Base-by-base conservation (phyloP, 2,888 invertebrate species). In the Entomobrya proxima region DNA sequence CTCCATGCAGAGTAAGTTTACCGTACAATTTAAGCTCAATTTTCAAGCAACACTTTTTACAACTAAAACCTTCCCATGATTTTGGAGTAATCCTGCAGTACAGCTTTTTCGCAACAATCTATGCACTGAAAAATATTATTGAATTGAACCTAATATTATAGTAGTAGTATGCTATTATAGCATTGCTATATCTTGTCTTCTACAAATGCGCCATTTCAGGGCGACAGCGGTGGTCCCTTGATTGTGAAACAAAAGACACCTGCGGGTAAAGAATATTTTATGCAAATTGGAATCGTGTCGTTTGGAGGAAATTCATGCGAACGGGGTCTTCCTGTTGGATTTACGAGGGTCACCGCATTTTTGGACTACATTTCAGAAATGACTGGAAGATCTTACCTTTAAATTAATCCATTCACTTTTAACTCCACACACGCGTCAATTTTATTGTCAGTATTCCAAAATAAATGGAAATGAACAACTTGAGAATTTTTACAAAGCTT, bases 261-360 rank as follows among this genome's bases (percentile, higher is more conserved):
- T 7, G n/a, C 67, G 13, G 88, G 88, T 0, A 76, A 82, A 32
- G 86, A 88, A 4, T 90, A 82, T 50, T 89, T 88, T 50, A 85
- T 89, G 84, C 90, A 90, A 85, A 78, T 90, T 9, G 90, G 90
- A 21, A 89, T 90, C 11, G 90, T 90, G 0, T 90, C 90, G 0
- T 90, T 90, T 27, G 90, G 90, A 40, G 89, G 89, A 11, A 88
- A 87, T 55, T 90, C 90, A 6, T 90, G 90, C 69, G 88, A 90
- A 67, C 61, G 88, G 30, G 90, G 87, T 30, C 76, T 87, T 24
- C 90, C 90, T 1, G 90, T 90, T 3, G 90, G 89, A 13, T 90
- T 90, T 52, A 90, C 90, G 0, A 76, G 90, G 47, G 85, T 89
- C 1, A 89, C 90, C 5, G 90, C 90, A 0, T 90, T 89, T 50